Evolutionary conservation across 2,797 vertebrate species (phyloP), one percentile per base, ranked within the genome.

Genomic region (Fundulus diaphanus): DNA sequence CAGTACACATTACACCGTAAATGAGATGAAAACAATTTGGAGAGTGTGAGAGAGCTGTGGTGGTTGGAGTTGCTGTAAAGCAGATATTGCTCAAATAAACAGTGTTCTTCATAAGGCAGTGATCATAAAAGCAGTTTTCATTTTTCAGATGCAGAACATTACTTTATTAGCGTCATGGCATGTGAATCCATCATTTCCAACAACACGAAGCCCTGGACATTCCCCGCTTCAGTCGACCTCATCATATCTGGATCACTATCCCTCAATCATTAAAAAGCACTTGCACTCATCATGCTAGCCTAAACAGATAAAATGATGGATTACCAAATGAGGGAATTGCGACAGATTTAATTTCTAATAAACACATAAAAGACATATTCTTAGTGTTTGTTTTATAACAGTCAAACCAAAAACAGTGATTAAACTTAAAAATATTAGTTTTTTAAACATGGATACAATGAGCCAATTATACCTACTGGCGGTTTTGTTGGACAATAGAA

Each of bases 231-330:
- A 85, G 82, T 79, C 57, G 79, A 37, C 61, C 70, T 29, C 20
- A 1, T 77, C 27, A 59, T 75, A 77, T 70, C 72, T 83, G 54
- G 0, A 70, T 69, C 84, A 56, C 48, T 74, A 57, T 72, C 69
- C 20, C 77, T 48, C 67, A n/a, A 69, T 88, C 85, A 88, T 86
- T 89, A 85, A 89, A 90, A 88, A 88, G 70, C 76, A 72, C 61
- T 90, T 72, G 76, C 52, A 74, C 84, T 83, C 82, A 80, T 77
- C 81, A 82, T 20, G 72, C 89, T 87, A 76, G 84, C 87, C 91
- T 90, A 79, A 88, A 89, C 88, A 80, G 81, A 90, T 86, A 87
- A 83, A 92, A 85, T 74, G 77, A 88, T 80, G 63, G 52, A 65
- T 78, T 31, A 18, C 44, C 27, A 73, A 57, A 79, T 74, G 52